Evolutionary conservation across 2,888 invertebrate genomes (phyloP), one percentile per base, ranked within the genome.

Genomic region (Xestia c-nigrum): DNA sequence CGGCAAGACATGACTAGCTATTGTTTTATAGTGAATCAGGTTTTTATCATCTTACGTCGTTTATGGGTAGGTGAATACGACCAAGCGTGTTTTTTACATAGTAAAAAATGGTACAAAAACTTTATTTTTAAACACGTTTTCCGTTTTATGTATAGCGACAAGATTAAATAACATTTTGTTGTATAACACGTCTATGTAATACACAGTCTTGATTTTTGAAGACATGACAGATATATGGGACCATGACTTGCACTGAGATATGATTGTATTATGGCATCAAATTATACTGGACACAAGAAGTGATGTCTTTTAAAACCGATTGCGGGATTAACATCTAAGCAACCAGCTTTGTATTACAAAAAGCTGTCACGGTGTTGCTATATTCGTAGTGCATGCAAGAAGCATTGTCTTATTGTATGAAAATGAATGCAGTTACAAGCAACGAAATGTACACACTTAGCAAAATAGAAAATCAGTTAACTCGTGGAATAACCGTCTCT

Each of bases 11-110:
- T 76, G 72, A 78, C 77, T 71, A 72, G 64, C 80, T 86, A 81
- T 86, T 86, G 85, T 86, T 78, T 82, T 65, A 75, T 46, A 66
- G 59, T 69, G 74, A 73, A 74, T 78, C 47, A 59, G 55, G 50
- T 70, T 78, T 81, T 69, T 77, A 73, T 63, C 24, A 72, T 84
- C 74, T 59, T 57, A n/a, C 50, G 14, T 81, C 24, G 10, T 46
- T 65, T 59, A 67, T 43, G n/a, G 5, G 3, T 31, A 3, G 31
- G 31, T 78, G 21, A 24, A 43, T 16, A 3, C 65, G 16, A 71
- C 21, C 21, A 21, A 9, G n/a, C 19, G 12, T 24, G 16, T 50
- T 19, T 64, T 5, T 16, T 19, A 40, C 38, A 14, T 12, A n/a
- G n/a, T 55, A 55, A 55, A 55, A 55, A 52, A 52, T 7, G 0